Conservation (phyloP, 2,888 invertebrate genomes). For the Chymomyza procnemis region DNA sequence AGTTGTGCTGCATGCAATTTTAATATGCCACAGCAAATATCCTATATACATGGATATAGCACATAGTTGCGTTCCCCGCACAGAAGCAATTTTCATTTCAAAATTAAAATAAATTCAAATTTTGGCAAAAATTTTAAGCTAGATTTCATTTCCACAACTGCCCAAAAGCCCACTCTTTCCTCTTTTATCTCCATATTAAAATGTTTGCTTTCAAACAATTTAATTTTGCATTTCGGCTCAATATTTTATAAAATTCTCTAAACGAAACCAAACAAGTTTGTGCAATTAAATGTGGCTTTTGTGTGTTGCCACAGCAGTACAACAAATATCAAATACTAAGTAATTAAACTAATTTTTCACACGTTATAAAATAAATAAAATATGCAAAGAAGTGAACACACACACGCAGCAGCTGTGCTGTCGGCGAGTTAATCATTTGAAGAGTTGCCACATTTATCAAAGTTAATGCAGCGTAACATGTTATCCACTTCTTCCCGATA, state of each 20-base stretch:
- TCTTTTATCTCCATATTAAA: too few species aligned
- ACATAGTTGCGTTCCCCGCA: too few species aligned
- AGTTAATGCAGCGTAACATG: too few species aligned
- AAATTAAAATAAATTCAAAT: background rate
- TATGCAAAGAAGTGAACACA: background rate
- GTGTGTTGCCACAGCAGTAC: background rate
- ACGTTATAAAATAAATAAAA: constrained; percentile 17
- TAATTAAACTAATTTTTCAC: constrained; percentile 16
- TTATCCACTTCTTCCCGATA: too few species aligned
- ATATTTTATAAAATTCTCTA: background rate
- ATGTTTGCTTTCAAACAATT: background rate
- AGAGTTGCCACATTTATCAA: too few species aligned
- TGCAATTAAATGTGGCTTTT: background rate
- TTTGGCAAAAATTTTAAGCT: background rate
- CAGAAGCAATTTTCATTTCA: background rate
- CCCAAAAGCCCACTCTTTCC: too few species aligned
- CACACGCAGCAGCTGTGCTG: background rate
- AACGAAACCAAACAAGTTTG: background rate
- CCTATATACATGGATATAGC: background rate
- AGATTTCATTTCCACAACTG: too few species aligned
- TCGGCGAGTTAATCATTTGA: too few species aligned
- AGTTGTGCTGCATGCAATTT: background rate
- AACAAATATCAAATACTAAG: background rate
- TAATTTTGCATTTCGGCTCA: background rate
- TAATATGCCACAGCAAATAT: background rate